These are phyloP conservation scores for Poecilia velifera DNA, from an alignment of 2,797 vertebrate genomes.

Conservation along the genomic window DNA sequence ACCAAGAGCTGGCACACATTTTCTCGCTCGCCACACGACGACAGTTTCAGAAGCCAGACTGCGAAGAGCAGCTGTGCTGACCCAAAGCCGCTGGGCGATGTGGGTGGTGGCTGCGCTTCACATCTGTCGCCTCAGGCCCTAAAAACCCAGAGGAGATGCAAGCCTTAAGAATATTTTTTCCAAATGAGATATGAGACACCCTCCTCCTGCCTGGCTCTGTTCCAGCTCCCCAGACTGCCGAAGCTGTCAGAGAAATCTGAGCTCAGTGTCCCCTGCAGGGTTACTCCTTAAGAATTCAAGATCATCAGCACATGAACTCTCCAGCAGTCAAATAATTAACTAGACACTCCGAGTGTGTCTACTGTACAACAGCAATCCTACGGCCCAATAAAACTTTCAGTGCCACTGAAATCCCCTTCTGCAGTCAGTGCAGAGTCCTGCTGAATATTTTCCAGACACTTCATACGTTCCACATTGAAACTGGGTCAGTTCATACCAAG, in stretches of 20 bases:
- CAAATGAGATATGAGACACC: conserved; percentile 14
- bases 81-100: conserved; percentile 31
- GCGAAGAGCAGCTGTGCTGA: conserved; percentile 44
- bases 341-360: conserved; percentile 6
- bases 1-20: conserved; percentile 56
- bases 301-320: conserved; percentile 16
- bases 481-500: background rate
- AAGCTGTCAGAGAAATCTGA: conserved; percentile 43
- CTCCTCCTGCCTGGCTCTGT: conserved; percentile 19
- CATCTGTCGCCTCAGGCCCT: conserved; percentile 54
- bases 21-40: conserved; percentile 40
- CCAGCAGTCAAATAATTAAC: conserved; percentile 25
- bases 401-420: background rate
- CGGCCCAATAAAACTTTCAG: conserved; percentile 2
- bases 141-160: conserved; percentile 46
- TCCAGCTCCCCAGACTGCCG: conserved; percentile 24
- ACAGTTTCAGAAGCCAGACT: conserved; percentile 27
- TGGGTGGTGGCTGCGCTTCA: conserved; percentile 33
- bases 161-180: conserved; percentile 31
- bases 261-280: conserved; percentile 42
- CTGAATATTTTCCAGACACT: background rate
- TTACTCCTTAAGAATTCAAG: conserved; percentile 30
- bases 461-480: background rate
- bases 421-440: background rate
- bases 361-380: conserved; percentile 8